phyloP scores from a whole-genome alignment of 2,797 vertebrate species.

The Sphenopsis melanotis region DNA sequence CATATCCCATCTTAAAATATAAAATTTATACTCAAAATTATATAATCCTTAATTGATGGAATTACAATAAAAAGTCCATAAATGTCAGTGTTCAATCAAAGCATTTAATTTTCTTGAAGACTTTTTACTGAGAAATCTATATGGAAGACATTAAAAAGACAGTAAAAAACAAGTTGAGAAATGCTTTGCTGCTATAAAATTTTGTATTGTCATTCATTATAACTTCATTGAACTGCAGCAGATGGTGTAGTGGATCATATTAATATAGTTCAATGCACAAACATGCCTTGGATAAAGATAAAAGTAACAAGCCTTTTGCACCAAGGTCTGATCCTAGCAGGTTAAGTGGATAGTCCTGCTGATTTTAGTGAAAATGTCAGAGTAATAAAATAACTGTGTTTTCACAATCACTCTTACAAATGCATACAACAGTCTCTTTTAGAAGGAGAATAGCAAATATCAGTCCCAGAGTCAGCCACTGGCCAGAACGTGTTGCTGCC shows the following conservation, averaged over 20 bases:
- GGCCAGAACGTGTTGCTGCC: slow-evolving; percentile 41
- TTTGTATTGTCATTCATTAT: background rate
- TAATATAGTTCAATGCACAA: background rate
- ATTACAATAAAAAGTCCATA: background rate
- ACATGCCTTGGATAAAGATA: background rate
- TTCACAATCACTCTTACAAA: background rate
- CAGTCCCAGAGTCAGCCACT: slow-evolving; percentile 42
- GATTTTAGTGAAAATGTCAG: slow-evolving; percentile 8
- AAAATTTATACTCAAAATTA: background rate
- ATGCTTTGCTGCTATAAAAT: background rate
- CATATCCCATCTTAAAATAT: background rate
- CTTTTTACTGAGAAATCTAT: background rate
- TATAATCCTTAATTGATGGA: background rate
- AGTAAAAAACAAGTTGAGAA: background rate
- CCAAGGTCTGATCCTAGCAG: background rate
- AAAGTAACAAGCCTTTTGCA: background rate
- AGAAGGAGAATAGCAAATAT: slow-evolving; percentile 54
- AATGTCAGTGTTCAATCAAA: background rate
- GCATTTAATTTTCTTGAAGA: background rate
- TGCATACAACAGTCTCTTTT: slow-evolving; percentile 52
- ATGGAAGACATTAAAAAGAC: background rate
- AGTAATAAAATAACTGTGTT: background rate
- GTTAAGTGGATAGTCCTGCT: background rate
- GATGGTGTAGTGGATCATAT: background rate
- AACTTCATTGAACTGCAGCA: background rate